Evolutionary conservation across 1,140 invertebrate genomes (phyloP), one percentile per base, ranked within the genome.

Genomic region (Pseudomyrmex dendroicus): DNA sequence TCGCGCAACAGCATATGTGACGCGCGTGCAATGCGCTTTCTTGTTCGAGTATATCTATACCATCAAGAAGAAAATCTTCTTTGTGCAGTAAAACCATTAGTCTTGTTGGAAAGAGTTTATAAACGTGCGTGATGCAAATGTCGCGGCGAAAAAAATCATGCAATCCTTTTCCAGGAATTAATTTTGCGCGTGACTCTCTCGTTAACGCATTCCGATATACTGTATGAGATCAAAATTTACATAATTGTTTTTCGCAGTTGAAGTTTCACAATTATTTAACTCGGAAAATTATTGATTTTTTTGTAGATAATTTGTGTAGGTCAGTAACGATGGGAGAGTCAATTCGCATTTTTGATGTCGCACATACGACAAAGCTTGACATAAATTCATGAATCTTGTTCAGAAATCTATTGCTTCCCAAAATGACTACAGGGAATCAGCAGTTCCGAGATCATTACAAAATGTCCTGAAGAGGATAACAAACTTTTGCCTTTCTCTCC

Each of bases 71-170:
- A 48, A 59, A 78, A 78, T 48, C 20, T 61, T 1, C n/a, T 50
- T 70, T 72, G 50, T 59, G 20, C 15, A 64, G 64, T 50, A 72
- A 80, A 72, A 70, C 44, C 54, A 72, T 80, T 52, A 70, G n/a
- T 7, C 54, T 80, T 44, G 17, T 82, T 52, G 48, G 13, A 4
- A 54, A 5, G 44, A 73, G 74, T 82, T 74, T 73, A 63, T 72
- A n/a, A 17, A 13, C 22, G 22, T 4, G 15, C 44, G 54, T 50
- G 20, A 59, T 57, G 22, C 3, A 54, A 63, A 46, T 12, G 13
- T 64, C 48, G 2, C 17, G 25, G 8, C n/a, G 10, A 3, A 35
- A 50, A 72, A 50, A 67, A 35, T 61, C 67, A 17, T 44, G 46
- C 35, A 52, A 25, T 82, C n/a, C n/a, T 22, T 82, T 52, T 46